Evolutionary conservation across 2,113 vertebrate genomes (phyloP).

Genomic region (Cryptomyrus ogoouensis): DNA sequence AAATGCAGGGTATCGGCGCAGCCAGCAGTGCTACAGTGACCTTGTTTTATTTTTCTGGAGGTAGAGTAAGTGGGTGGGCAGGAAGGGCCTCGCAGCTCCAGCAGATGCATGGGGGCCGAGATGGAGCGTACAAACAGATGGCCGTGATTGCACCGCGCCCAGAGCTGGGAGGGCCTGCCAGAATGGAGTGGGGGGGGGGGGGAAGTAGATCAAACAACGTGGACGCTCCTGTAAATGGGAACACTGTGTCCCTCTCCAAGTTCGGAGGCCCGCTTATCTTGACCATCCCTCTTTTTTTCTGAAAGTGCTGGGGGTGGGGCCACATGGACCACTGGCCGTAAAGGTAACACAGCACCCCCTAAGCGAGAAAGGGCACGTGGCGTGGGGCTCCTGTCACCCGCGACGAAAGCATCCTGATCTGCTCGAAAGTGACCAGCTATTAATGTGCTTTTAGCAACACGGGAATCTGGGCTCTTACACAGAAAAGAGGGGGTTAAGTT

Average conservation of each 20-base stretch:
- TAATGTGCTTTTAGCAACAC: neutral
- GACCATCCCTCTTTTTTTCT: neutral
- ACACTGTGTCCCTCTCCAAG: constrained; percentile 21
- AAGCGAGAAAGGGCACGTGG: neutral
- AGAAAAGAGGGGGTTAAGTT: neutral
- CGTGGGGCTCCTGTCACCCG: neutral
- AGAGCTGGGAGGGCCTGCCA: constrained; percentile 14
- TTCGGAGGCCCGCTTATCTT: constrained; percentile 24
- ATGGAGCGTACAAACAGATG: constrained; percentile 24
- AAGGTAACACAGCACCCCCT: neutral
- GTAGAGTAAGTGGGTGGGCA: constrained; percentile 1
- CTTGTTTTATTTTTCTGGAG: neutral
- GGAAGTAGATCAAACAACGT: constrained; percentile 28
- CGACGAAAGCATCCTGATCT: too few relatives aligned
- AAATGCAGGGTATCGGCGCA: neutral
- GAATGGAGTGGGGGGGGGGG: neutral
- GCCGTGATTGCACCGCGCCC: constrained; percentile 16
- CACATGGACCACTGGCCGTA: neutral
- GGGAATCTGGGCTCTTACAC: neutral
- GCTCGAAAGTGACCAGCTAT: neutral
- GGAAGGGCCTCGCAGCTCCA: neutral
- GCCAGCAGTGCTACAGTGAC: neutral
- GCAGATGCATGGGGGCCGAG: neutral
- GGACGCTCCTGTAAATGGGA: constrained; percentile 31
- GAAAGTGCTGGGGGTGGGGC: neutral